Evolutionary conservation across 2,797 vertebrate species (phyloP).

Genomic region (Novumbra hubbsi): DNA sequence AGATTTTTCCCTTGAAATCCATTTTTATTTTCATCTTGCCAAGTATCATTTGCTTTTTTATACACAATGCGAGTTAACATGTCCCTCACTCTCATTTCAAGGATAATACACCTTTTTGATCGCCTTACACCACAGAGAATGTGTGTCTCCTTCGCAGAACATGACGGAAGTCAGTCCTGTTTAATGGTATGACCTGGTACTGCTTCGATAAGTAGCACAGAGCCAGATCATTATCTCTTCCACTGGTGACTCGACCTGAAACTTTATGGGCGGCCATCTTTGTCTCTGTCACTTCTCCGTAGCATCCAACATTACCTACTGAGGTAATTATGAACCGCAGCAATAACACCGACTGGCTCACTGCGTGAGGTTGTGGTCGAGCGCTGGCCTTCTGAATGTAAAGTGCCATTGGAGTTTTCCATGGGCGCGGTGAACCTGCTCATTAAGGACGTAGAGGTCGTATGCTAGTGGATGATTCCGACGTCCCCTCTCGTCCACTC

Average conservation of each 20-base stretch:
- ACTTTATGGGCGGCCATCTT: not conserved
- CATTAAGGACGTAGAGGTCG: not conserved
- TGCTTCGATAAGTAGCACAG: not conserved
- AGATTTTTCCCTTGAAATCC: not conserved
- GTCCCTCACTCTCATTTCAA: not conserved
- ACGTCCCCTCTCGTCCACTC: conserved; percentile 10
- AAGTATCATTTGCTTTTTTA: not conserved
- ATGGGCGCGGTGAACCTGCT: not conserved
- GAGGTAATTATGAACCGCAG: not conserved
- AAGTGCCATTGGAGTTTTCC: not conserved
- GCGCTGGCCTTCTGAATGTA: not conserved
- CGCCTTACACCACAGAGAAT: not conserved
- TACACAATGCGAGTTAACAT: not conserved
- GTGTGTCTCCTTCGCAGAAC: not conserved
- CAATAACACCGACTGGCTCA: not conserved
- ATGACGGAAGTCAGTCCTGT: not conserved
- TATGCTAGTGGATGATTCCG: not conserved
- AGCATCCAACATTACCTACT: not conserved
- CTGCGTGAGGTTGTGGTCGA: not conserved
- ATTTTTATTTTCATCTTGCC: not conserved
- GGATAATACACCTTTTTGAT: not conserved
- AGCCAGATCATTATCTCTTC: not conserved
- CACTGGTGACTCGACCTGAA: not conserved
- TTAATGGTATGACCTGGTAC: not conserved
- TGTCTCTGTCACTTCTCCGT: not conserved